Conservation (phyloP, 2,888 invertebrate species). For the Blera fallax region DNA sequence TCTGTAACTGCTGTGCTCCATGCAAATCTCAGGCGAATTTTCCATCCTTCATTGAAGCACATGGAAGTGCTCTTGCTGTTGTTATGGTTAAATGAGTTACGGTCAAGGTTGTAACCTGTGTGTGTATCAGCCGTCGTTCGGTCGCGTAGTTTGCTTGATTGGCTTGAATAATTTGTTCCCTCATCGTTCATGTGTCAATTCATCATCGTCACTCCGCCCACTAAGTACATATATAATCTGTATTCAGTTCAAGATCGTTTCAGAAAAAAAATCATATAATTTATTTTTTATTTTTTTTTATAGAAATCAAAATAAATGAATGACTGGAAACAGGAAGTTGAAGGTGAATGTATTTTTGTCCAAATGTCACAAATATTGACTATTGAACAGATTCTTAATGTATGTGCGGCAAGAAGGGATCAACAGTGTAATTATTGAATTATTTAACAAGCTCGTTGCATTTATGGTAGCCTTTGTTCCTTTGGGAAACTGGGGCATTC, state of each 20-base stretch:
- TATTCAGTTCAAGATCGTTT: slow-evolving; percentile 58
- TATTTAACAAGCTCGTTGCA: too few species aligned
- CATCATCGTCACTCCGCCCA: slow-evolving; percentile 43
- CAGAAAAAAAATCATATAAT: slow-evolving; percentile 19
- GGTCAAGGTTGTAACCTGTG: slow-evolving; percentile 65
- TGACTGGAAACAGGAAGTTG: slow-evolving; percentile 37
- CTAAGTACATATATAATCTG: slow-evolving; percentile 13
- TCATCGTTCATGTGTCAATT: slow-evolving; percentile 44
- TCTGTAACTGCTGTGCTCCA: slow-evolving; percentile 23
- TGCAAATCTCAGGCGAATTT: slow-evolving; percentile 58
- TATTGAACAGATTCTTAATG: not conserved
- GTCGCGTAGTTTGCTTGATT: slow-evolving; percentile 39
- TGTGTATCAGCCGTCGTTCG: not conserved
- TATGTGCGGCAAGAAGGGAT: not conserved
- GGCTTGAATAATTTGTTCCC: slow-evolving; percentile 53
- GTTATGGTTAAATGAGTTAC: slow-evolving; percentile 68
- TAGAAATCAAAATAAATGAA: not conserved
- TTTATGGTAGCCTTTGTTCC: too few species aligned
- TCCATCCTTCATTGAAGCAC: slow-evolving; percentile 46
- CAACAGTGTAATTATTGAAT: not conserved
- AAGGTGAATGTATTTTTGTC: slow-evolving; percentile 38
- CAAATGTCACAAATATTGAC: slow-evolving; percentile 27
- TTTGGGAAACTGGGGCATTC: too few species aligned
- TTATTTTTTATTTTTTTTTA: too few species aligned
- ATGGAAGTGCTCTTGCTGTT: slow-evolving; percentile 60